A percentile compares a stretch with the other conserved stretches of the same genome.
phyloP scores from a whole-genome alignment of 2,888 invertebrate genomes.

The Synanthedon andrenaeformis region DNA sequence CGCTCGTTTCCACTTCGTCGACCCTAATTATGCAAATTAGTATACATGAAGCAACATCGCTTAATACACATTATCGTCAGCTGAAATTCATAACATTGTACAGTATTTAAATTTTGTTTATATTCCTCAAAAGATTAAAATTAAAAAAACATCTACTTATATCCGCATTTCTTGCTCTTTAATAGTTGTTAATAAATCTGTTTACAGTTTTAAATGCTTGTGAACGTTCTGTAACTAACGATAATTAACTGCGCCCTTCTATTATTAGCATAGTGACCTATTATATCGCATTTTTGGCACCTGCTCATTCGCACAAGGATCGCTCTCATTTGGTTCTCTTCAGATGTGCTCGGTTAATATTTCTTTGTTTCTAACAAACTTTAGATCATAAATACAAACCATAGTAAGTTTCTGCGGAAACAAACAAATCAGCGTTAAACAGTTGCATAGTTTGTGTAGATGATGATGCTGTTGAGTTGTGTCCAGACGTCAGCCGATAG shows the following conservation, averaged over 20 bases:
- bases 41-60: conserved; percentile 32
- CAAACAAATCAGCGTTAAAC: not conserved
- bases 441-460: not conserved
- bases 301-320: conserved; percentile 5
- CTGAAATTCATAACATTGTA: conserved; percentile 16
- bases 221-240: conserved; percentile 29
- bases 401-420: not conserved
- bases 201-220: conserved; percentile 25
- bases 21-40: conserved; percentile 40
- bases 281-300: conserved; percentile 22
- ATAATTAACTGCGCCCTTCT: conserved; percentile 37
- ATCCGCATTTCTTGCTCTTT: conserved; percentile 25
- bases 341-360: not conserved
- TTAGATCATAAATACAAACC: not conserved
- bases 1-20: conserved; percentile 36
- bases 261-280: conserved; percentile 25
- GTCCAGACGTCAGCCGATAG: not conserved
- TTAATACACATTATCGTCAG: conserved; percentile 28
- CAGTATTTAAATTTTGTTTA: conserved; percentile 22
- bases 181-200: conserved; percentile 34
- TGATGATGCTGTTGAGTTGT: not conserved
- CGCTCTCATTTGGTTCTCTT: not conserved
- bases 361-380: not conserved
- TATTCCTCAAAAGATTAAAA: conserved; percentile 23
- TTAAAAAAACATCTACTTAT: conserved; percentile 2